Base-by-base conservation (phyloP, 2,888 invertebrate species). In the Hermodice carunculata region DNA sequence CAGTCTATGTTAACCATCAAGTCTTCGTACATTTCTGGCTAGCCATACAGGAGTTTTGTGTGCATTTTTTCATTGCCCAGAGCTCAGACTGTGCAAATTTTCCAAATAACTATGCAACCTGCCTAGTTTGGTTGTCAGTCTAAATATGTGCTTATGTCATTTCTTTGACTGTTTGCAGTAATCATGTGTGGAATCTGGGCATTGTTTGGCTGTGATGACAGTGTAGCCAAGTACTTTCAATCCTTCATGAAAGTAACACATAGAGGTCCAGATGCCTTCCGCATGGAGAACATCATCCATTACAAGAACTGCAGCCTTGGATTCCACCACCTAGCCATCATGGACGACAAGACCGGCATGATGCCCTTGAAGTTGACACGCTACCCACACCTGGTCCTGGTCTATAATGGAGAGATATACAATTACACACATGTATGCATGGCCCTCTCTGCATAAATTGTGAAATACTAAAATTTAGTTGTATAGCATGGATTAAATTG, bases 331-430 rank as follows among this genome's bases (percentile, higher is more conserved):
- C 62, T 81, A 43, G 71, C 77, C 29, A 74, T 82, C 32, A 67
- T 78, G 26, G 80, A 68, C 40, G 75, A 77, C 69, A 70, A 83
- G 29, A 74, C 71, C 56, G 86, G 86, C 0, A 86, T 86, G 85
- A 86, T 86, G 72, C 86, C 86, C 0, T 81, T 86, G 79, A 74
- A 85, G 61, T 53, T 86, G n/a, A 80, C 78, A 56, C 73, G 75
- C 28, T 75, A 81, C 53, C 85, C 85, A 2, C 78, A 85, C 64
- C 75, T 85, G 11, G 84, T 81, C 78, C 73, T 86, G 24, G 70
- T 84, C 17, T 91, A 57, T 87, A 95, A 95, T 82, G 95, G 95
- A 51, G 95, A 95, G 88, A 90, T 95, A 74, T 95, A 94, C 87
- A 95, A 95, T 88, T 93, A 86, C 71, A 81, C 83, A 70, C 32